Evolutionary conservation across 1,140 invertebrate genomes (phyloP), one percentile per base, ranked within the genome.

Genomic region (Drosophila erecta): DNA sequence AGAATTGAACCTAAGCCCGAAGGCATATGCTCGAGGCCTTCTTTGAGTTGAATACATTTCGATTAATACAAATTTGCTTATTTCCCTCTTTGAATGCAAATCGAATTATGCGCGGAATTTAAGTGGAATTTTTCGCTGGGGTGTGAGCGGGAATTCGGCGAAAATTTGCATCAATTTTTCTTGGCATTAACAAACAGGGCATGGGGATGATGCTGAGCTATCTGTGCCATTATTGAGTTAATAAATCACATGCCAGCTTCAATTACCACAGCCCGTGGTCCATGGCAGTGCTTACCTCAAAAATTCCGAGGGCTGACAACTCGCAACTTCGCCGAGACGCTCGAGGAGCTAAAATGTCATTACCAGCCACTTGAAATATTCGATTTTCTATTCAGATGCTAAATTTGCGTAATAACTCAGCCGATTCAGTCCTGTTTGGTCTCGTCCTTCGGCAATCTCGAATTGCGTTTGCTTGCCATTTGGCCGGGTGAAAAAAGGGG

Each of bases 361-460:
- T 81, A 81, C 79, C 79, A 81, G 79, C 67, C 74, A 78, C 79
- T 81, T 81, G 79, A 81, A 83, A 83, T 81, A 78, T 81, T 81
- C 79, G 79, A 81, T 81, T 81, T 81, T 78, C 79, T 81, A 81
- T 83, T 81, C 74, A 81, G 76, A 81, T 81, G 79, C 79, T 81
- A 81, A 81, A 81, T 81, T 81, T 70, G 79, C 74, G 74, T 67
- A 81, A 81, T 81, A 78, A 81, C 71, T 81, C 74, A 81, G 59
- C 57, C 41, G 41, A 27, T 40, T 54, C 35, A 6, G 64, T 35
- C 30, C 41, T 44, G 35, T 17, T 54, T 54, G 49, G 38, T 47
- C 41, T 70, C 66, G 40, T 55, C 41, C 54, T 46, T 69, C 51
- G 27, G 30, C 53, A 79, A 70, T 81, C 53, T 38, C 40, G 37